These are phyloP conservation scores for Elaphurus davidianus DNA, from an alignment of 2,113 vertebrate species.

Conservation along the genomic window DNA sequence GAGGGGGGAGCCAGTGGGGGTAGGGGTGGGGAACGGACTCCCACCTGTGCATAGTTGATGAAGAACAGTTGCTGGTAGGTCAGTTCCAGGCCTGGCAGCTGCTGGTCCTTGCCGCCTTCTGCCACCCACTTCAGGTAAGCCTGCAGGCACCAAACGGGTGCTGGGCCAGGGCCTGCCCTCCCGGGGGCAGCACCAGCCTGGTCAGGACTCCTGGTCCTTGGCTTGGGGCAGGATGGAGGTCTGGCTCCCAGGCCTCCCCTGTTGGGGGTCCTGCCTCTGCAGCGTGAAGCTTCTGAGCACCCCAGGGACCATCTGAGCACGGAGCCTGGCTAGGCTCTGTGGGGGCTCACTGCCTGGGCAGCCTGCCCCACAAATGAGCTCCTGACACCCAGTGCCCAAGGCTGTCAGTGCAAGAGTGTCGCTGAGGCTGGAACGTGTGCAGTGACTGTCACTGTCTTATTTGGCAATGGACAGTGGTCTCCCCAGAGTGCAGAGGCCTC, in stretches of 20 bases:
- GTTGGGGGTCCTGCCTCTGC: not conserved
- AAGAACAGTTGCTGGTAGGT: conserved; percentile 96
- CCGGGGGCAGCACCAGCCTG: not conserved
- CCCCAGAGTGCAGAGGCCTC: not conserved
- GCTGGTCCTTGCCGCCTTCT: conserved; percentile 88
- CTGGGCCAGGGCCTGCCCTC: not conserved
- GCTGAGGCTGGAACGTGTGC: not conserved
- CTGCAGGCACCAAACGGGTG: conserved; percentile 67
- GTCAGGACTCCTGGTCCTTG: not conserved
- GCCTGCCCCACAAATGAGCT: not conserved
- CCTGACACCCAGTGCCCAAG: not conserved
- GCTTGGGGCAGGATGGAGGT: not conserved
- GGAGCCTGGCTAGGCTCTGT: fast-evolving
- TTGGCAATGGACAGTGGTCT: not conserved
- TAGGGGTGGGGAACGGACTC: not conserved
- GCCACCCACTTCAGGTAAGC: conserved; percentile 94
- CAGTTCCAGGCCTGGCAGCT: conserved; percentile 91
- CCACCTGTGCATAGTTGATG: conserved; percentile 96
- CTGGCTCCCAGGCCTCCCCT: not conserved
- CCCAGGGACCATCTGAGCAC: not conserved
- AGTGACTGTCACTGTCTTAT: not conserved
- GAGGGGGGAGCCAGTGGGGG: not conserved
- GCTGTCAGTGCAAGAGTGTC: not conserved
- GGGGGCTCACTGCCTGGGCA: not conserved
- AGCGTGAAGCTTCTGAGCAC: too few species aligned